These are phyloP conservation scores for Rhagonycha lutea DNA, from an alignment of 2,888 invertebrate genomes.

Conservation along the genomic window DNA sequence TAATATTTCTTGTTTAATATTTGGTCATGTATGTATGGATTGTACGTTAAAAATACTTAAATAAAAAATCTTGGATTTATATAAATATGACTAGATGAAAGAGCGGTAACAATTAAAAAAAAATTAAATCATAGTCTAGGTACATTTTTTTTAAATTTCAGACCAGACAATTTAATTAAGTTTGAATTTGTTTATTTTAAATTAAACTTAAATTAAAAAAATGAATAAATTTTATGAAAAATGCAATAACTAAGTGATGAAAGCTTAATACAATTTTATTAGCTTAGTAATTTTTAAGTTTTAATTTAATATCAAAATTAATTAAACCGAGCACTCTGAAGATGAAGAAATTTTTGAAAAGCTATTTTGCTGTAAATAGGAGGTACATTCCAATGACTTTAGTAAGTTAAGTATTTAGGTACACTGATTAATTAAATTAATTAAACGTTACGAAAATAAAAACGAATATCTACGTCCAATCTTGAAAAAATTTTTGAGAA, in stretches of 20 bases:
- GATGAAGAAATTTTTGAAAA: background rate
- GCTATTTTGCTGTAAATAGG: background rate
- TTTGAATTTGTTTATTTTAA: background rate
- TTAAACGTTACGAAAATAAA: background rate
- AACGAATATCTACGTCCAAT: background rate
- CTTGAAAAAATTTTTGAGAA: background rate
- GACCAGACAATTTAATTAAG: background rate
- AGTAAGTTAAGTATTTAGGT: background rate
- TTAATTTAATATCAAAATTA: background rate
- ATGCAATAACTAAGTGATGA: background rate
- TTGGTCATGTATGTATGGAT: conserved; percentile 40
- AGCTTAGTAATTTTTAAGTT: background rate
- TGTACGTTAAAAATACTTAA: conserved; percentile 35
- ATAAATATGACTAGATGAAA: conserved; percentile 24
- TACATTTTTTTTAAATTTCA: background rate
- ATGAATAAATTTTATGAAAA: background rate
- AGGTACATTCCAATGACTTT: background rate
- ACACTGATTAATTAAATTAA: background rate
- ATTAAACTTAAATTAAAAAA: no score
- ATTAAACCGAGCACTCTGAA: background rate
- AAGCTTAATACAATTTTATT: no score
- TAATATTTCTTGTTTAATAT: conserved; percentile 42
- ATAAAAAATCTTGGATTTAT: conserved; percentile 3
- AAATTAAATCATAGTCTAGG: background rate
- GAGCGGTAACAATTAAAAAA: conserved; percentile 16